These are phyloP conservation scores for Trinectes maculatus DNA, from an alignment of 2,113 vertebrate species.

Conservation along the genomic window DNA sequence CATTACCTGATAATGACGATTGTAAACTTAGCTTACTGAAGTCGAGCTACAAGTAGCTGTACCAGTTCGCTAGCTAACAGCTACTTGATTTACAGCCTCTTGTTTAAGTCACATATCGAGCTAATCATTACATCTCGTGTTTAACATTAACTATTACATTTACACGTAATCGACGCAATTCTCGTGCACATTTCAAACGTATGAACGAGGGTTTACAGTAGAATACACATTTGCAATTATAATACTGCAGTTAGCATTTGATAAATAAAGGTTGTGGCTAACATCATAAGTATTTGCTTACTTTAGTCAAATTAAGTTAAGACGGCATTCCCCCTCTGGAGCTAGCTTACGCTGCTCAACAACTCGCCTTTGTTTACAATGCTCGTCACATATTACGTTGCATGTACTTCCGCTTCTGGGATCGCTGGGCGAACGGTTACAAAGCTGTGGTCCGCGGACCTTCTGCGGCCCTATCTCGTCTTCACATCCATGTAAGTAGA, in stretches of 20 bases:
- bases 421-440: not conserved
- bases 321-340: conserved; percentile 46
- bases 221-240: too few species aligned
- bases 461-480: not conserved
- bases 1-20: too few species aligned
- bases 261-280: not conserved
- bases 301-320: conserved; percentile 19
- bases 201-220: too few species aligned
- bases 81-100: not conserved
- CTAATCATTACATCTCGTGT: too few species aligned
- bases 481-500: too few species aligned
- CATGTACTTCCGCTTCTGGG: conserved; percentile 37
- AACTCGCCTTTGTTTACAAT: conserved; percentile 59
- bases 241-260: too few species aligned
- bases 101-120: not conserved
- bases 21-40: not conserved
- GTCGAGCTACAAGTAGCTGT: not conserved
- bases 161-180: not conserved
- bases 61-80: not conserved
- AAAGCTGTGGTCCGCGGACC: conserved; percentile 11
- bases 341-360: not conserved
- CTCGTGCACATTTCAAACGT: not conserved
- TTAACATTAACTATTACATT: not conserved
- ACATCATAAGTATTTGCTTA: conserved; percentile 29
- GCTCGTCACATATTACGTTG: conserved; percentile 27